Percentiles rank a stretch among this genome's conserved stretches.
Conservation (phyloP, 2,113 vertebrate species). For the Marmota monax region DNA sequence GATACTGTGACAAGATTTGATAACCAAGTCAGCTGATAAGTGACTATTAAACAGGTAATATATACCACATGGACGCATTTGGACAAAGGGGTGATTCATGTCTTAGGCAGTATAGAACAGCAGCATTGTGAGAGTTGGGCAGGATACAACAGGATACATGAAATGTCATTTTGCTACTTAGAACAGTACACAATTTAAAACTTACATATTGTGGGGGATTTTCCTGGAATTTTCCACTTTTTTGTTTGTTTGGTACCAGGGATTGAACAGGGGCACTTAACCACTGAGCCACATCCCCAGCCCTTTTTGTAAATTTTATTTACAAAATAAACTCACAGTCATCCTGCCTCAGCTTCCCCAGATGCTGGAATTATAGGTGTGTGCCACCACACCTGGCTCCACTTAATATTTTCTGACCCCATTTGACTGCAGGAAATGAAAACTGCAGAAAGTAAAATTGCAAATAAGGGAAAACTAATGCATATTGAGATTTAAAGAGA, state of each 20-base stretch:
- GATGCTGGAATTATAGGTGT: background rate
- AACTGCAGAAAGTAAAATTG: background rate
- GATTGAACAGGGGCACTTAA: background rate
- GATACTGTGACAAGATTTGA: background rate
- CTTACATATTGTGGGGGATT: background rate
- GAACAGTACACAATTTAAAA: background rate
- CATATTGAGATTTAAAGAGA: conserved; percentile 8
- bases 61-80: too few relatives aligned
- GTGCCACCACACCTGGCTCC: background rate
- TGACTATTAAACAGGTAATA: background rate
- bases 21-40: background rate
- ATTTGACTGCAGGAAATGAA: background rate
- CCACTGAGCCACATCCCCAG: background rate
- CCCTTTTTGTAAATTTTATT: background rate
- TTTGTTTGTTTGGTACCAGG: background rate
- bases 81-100: background rate
- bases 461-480: background rate
- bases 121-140: background rate
- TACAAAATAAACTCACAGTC: background rate
- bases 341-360: background rate
- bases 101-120: background rate
- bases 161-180: background rate
- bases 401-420: background rate
- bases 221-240: background rate
- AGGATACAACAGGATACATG: background rate